phyloP scores from a whole-genome alignment of 2,797 vertebrate species.

The Bovichtus diacanthus region DNA sequence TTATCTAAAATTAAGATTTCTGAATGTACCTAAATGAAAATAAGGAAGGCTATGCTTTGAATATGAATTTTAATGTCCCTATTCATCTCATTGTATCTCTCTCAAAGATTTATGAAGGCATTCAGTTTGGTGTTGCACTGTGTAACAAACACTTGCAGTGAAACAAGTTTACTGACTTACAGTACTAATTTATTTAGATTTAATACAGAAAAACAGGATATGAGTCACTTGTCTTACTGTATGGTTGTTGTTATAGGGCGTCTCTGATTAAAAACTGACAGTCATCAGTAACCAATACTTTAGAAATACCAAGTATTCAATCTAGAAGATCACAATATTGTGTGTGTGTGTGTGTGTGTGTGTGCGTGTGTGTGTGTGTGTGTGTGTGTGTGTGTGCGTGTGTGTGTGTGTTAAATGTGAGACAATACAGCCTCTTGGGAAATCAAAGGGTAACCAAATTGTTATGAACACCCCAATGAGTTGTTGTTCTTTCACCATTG shows the following conservation, averaged over 20 bases:
- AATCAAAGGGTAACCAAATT: conserved; percentile 6
- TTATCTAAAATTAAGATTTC: not conserved
- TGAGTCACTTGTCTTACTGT: not conserved
- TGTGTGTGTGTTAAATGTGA: not conserved
- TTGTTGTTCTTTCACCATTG: conserved; percentile 18
- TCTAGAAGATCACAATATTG: not conserved
- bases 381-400: too few species aligned
- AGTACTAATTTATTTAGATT: not conserved
- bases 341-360: too few species aligned
- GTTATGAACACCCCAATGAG: not conserved
- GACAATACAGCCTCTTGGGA: not conserved
- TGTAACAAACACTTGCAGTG: not conserved
- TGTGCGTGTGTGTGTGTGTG: too few species aligned
- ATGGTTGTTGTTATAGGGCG: not conserved
- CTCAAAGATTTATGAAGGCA: not conserved
- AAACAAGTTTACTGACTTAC: not conserved
- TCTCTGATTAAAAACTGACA: not conserved
- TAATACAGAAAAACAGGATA: not conserved
- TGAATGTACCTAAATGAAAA: not conserved
- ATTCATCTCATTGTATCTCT: not conserved
- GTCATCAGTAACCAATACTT: not conserved
- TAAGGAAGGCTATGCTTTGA: conserved; percentile 5
- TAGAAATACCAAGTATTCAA: not conserved
- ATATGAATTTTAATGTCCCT: not conserved
- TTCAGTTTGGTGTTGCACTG: not conserved